A percentile compares a stretch with the other conserved stretches of the same genome.
Conservation (phyloP, 2,888 invertebrate genomes). For the Margaritifera margaritifera region DNA sequence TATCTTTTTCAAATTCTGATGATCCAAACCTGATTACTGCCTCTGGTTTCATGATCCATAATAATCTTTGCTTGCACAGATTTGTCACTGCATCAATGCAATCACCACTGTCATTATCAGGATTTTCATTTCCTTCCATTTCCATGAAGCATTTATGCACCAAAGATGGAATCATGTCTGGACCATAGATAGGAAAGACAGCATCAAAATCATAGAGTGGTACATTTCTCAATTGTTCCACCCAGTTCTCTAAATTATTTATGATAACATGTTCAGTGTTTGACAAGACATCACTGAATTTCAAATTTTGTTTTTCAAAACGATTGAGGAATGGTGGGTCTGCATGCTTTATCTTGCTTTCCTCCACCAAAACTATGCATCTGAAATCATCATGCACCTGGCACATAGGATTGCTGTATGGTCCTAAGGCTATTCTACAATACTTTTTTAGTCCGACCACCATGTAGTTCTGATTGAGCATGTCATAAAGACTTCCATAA, state of each 20-base stretch:
- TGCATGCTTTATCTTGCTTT: conserved; percentile 37
- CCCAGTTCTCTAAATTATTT: conserved; percentile 18
- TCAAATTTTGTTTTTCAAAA: conserved; percentile 60
- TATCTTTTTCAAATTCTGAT: conserved; percentile 1
- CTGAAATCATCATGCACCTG: conserved; percentile 51
- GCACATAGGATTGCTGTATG: conserved; percentile 53
- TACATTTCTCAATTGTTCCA: conserved; percentile 10
- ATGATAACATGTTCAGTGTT: conserved; percentile 11
- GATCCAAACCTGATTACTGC: conserved; percentile 23
- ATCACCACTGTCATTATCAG: not conserved
- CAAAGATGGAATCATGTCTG: conserved; percentile 38
- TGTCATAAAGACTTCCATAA: conserved; percentile 55
- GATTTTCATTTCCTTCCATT: not conserved
- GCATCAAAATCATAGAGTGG: conserved; percentile 12
- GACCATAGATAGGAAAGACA: conserved; percentile 36
- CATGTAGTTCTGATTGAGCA: conserved; percentile 58
- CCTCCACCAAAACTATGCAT: conserved; percentile 52
- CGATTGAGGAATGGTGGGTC: conserved; percentile 59
- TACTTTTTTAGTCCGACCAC: conserved; percentile 46
- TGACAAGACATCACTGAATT: conserved; percentile 40
- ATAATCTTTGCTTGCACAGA: conserved; percentile 18
- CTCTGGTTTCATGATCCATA: conserved; percentile 41
- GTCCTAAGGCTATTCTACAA: conserved; percentile 50
- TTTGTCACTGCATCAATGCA: not conserved
- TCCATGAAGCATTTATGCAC: conserved; percentile 6